A percentile compares a stretch with the other conserved stretches of the same genome.
These are phyloP conservation scores for Cotesia typhae DNA, from an alignment of 1,140 invertebrate species.

Conservation along the genomic window DNA sequence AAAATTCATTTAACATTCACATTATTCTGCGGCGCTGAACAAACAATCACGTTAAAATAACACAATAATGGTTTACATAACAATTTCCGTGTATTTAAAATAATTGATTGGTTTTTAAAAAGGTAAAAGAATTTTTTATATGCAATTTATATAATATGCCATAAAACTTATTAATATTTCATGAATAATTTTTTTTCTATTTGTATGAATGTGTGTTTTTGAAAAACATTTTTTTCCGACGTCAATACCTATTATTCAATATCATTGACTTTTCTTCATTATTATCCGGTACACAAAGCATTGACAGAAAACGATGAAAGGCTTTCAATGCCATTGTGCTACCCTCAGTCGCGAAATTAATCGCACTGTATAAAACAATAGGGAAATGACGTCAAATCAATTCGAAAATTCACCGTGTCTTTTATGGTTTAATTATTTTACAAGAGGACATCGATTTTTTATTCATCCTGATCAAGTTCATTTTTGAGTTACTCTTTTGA, in stretches of 20 bases:
- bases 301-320: slow-evolving; percentile 3
- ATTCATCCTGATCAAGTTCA: no score
- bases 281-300: slow-evolving; percentile 1
- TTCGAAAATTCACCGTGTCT: not conserved
- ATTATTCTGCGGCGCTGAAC: no score
- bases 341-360: not conserved
- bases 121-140: no score
- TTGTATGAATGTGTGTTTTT: not conserved
- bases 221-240: not conserved
- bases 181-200: not conserved
- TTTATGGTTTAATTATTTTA: not conserved
- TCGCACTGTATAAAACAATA: slow-evolving; percentile 3
- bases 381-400: slow-evolving; percentile 6
- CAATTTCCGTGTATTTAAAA: no score
- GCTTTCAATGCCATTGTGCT: slow-evolving; percentile 7
- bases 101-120: no score
- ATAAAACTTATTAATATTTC: not conserved
- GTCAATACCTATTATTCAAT: slow-evolving; percentile 1
- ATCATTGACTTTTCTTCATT: not conserved
- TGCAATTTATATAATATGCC: no score
- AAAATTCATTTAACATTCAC: no score
- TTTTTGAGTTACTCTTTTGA: no score
- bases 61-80: no score
- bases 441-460: not conserved
- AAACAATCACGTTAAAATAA: no score